These are phyloP conservation scores for Silurus lanzhouensis DNA, from an alignment of 2,797 vertebrate genomes.

Conservation along the genomic window DNA sequence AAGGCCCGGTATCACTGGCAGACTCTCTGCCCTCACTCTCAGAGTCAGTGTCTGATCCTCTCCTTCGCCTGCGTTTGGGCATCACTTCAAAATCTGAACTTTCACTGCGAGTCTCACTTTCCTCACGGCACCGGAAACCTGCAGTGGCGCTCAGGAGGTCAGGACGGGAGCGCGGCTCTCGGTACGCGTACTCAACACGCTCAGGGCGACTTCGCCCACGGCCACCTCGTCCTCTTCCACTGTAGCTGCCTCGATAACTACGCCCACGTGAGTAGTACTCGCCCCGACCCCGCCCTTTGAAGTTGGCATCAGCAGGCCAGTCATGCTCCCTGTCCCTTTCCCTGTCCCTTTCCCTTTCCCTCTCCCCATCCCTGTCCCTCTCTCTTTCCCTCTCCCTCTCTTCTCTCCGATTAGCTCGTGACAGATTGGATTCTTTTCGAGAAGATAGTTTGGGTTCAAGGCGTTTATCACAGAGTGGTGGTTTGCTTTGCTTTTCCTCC, in stretches of 20 bases:
- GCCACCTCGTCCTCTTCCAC: conserved; percentile 85
- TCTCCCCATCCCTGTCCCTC: conserved; percentile 61
- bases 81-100: conserved; percentile 97
- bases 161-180: conserved; percentile 85
- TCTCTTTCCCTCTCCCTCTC: conserved; percentile 80
- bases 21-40: conserved; percentile 96
- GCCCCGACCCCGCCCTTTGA: conserved; percentile 90
- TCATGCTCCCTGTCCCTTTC: conserved; percentile 75
- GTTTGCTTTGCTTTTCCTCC: conserved; percentile 87
- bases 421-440: conserved; percentile 82
- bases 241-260: conserved; percentile 92
- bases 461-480: conserved; percentile 76
- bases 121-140: conserved; percentile 88
- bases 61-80: conserved; percentile 89
- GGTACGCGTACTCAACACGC: conserved; percentile 88
- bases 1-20: conserved; percentile 90
- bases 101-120: conserved; percentile 98
- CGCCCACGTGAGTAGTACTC: conserved; percentile 97
- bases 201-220: conserved; percentile 88
- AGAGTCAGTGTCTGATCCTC: conserved; percentile 94
- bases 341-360: conserved; percentile 66
- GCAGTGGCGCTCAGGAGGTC: conserved; percentile 73
- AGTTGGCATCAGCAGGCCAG: conserved; percentile 87
- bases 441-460: conserved; percentile 80
- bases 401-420: conserved; percentile 87